Evolutionary conservation across 1,140 invertebrate species (phyloP), one percentile per base, ranked within the genome.

Genomic region (Spodoptera litura): DNA sequence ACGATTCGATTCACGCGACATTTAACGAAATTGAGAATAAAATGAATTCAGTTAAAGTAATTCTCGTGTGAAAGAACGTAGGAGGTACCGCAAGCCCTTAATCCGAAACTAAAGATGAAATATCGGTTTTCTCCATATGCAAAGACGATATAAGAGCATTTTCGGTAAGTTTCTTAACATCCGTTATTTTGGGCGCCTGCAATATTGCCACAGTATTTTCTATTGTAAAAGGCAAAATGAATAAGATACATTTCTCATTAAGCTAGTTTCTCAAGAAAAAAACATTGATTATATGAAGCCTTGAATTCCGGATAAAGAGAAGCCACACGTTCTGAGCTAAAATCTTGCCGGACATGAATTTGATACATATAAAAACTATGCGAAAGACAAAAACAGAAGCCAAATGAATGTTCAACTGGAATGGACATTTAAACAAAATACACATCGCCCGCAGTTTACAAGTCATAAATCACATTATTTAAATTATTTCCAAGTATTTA

Each of bases 261-360:
- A 9, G 38, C 6, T 44, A 44, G 5, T 44, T 44, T 44, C 38
- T 9, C 6, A 44, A 6, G 38, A 10, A 5, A 44, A 44, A 10
- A 44, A 9, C 38, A 3, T 9, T 44, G 38, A 9, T 25, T 2
- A 68, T 61, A 61, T 61, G 68, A 71, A 71, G 52, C 68, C 68
- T 56, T 55, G 13, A 56, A 71, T 38, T 71, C 68, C 68, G 68
- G 68, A 71, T 53, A 38, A 9, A 71, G 11, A 71, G 68, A 71
- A 71, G 68, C 68, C 68, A 12, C 31, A 35, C 53, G 56, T 20
- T 53, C 52, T 71, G 55, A 8, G 68, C 52, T 56, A 56, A 71
- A 55, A 35, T 71, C 68, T 70, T 71, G 53, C 49, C 20, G 68
- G 68, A 71, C 38, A 52, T 71, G 68, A 56, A 71, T 35, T 71